Conservation (phyloP, 2,888 invertebrate species). For the Cephus nigrinus region DNA sequence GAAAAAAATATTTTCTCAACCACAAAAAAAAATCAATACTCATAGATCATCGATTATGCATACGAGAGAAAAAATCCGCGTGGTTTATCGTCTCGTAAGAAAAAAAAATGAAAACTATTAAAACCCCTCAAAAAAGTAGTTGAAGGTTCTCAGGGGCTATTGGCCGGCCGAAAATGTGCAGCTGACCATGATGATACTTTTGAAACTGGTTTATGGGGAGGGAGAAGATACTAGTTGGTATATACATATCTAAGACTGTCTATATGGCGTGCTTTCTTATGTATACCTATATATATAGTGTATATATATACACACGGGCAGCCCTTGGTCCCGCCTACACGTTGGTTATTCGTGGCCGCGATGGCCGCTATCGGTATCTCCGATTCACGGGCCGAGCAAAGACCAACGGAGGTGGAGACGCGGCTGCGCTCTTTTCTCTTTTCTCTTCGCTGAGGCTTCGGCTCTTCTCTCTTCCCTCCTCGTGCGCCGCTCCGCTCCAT, state of each 20-base stretch:
- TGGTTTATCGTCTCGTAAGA: background rate
- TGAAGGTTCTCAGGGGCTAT: background rate
- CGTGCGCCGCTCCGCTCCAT: constrained; percentile 15
- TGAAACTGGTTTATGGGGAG: background rate
- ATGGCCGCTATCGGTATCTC: constrained; percentile 62
- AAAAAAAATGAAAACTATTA: background rate
- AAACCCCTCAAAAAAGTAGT: background rate
- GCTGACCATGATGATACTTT: background rate
- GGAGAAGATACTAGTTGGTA: background rate
- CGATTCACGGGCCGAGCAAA: constrained; percentile 43
- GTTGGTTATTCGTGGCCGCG: constrained; percentile 56
- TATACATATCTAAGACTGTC: background rate
- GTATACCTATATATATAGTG: constrained; percentile 9
- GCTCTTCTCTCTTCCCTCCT: constrained; percentile 14
- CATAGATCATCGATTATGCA: background rate
- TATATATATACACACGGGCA: constrained; percentile 3
- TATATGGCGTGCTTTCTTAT: background rate
- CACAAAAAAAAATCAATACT: background rate
- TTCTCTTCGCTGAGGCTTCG: constrained; percentile 16
- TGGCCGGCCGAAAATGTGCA: background rate
- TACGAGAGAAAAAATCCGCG: background rate
- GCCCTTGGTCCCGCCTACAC: constrained; percentile 63
- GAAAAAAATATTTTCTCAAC: background rate
- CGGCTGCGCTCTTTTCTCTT: constrained; percentile 50
- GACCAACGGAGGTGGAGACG: constrained; percentile 58